Percentiles rank a stretch among this genome's conserved stretches.
phyloP scores from a whole-genome alignment of 1,140 invertebrate species.

The Ceratitis capitata region DNA sequence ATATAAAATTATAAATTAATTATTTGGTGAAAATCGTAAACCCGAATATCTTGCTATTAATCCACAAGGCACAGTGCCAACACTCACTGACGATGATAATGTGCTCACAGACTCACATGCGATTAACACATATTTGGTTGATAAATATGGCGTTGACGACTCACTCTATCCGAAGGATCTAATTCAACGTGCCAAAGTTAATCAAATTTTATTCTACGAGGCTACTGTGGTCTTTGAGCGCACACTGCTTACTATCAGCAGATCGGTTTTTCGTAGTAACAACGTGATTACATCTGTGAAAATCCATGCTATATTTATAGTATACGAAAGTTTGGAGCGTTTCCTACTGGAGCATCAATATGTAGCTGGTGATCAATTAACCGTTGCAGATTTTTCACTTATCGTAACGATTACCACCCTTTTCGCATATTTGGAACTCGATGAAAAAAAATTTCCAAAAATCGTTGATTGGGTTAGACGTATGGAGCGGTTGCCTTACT shows the following conservation, averaged over 20 bases:
- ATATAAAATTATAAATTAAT: constrained; percentile 33
- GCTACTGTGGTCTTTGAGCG: constrained; percentile 49
- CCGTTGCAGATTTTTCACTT: constrained; percentile 70
- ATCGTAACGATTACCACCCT: constrained; percentile 62
- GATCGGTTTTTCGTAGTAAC: not conserved
- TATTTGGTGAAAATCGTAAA: constrained; percentile 68
- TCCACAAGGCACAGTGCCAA: constrained; percentile 53
- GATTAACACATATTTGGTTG: constrained; percentile 52
- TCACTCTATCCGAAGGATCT: constrained; percentile 70
- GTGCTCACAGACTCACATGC: constrained; percentile 48
- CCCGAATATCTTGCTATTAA: constrained; percentile 66
- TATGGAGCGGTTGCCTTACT: constrained; percentile 58
- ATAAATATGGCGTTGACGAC: constrained; percentile 63
- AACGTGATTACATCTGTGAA: not conserved
- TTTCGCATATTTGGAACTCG: constrained; percentile 53
- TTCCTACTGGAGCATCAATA: constrained; percentile 67
- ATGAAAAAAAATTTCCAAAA: constrained; percentile 53
- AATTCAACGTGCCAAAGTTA: constrained; percentile 66
- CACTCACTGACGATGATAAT: constrained; percentile 42
- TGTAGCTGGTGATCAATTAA: constrained; percentile 68
- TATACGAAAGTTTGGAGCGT: constrained; percentile 1
- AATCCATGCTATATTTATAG: not conserved
- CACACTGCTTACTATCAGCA: not conserved
- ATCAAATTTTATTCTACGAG: constrained; percentile 71
- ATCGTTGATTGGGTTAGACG: constrained; percentile 55